phyloP scores from a whole-genome alignment of 1,140 invertebrate genomes.

The Hylyphantes graminicola region DNA sequence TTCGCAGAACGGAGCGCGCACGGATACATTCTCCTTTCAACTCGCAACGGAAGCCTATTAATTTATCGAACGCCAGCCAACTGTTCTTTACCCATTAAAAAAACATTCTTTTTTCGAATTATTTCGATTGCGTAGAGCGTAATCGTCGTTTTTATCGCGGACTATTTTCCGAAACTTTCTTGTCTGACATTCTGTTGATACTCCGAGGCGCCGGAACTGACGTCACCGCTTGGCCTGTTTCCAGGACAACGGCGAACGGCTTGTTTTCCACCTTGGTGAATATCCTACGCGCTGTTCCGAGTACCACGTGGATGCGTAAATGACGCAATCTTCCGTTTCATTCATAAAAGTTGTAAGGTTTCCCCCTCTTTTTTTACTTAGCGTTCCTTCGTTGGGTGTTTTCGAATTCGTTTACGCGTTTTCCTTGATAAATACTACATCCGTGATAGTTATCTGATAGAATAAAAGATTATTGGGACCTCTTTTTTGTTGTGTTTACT shows the following conservation, averaged over 20 bases:
- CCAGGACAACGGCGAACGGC: conserved; percentile 29
- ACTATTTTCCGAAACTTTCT: conserved; percentile 19
- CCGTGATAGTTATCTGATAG: no score
- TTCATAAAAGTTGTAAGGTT: conserved; percentile 45
- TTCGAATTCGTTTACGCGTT: background rate
- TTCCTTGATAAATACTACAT: no score
- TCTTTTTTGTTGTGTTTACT: no score
- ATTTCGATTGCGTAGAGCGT: background rate
- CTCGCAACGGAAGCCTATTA: background rate
- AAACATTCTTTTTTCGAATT: background rate
- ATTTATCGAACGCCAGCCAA: background rate
- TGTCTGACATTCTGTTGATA: conserved; percentile 19
- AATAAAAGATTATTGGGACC: no score
- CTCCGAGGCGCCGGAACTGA: conserved; percentile 16
- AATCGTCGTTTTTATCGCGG: background rate
- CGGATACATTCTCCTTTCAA: background rate
- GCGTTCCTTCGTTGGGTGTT: conserved; percentile 15
- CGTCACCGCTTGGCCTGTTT: conserved; percentile 48
- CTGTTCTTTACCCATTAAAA: no score
- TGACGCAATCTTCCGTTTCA: conserved; percentile 48
- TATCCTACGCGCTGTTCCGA: conserved; percentile 35
- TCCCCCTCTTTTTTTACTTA: conserved; percentile 1
- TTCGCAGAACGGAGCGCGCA: conserved; percentile 35
- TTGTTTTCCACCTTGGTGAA: background rate
- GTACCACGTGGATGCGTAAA: conserved; percentile 57